Evolutionary conservation across 1,140 invertebrate genomes (phyloP).

Genomic region (Agrypnia vestita): DNA sequence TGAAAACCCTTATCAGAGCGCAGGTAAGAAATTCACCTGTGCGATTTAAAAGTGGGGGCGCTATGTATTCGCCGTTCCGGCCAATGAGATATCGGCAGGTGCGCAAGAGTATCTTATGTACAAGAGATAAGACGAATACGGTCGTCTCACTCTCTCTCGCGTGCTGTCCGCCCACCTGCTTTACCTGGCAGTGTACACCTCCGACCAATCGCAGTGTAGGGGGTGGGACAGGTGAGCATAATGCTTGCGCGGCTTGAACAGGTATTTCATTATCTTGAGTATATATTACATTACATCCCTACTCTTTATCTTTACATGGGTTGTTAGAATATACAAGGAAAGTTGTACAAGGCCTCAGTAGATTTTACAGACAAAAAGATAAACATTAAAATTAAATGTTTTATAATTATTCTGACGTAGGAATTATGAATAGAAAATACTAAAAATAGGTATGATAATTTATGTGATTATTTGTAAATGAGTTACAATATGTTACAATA

Average conservation of each 20-base stretch:
- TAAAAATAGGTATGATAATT: too few relatives aligned
- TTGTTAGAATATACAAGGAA: too few relatives aligned
- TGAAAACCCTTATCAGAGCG: constrained; percentile 4
- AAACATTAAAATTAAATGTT: too few relatives aligned
- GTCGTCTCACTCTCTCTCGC: constrained; percentile 31
- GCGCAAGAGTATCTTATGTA: constrained; percentile 26
- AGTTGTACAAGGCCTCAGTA: too few relatives aligned
- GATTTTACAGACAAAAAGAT: too few relatives aligned
- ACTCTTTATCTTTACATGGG: too few relatives aligned
- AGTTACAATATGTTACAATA: too few relatives aligned
- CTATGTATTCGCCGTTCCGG: constrained; percentile 19
- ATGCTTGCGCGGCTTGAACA: not conserved
- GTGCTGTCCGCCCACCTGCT: constrained; percentile 6
- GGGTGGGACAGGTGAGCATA: constrained; percentile 50
- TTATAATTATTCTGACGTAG: too few relatives aligned
- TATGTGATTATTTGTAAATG: too few relatives aligned
- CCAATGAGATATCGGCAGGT: constrained; percentile 59
- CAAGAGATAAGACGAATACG: constrained; percentile 17
- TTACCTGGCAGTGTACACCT: constrained; percentile 42
- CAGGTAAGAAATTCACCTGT: constrained; percentile 49
- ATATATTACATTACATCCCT: too few relatives aligned
- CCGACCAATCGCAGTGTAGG: constrained; percentile 33
- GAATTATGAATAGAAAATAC: too few relatives aligned
- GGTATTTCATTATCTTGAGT: not conserved
- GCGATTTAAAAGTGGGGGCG: constrained; percentile 34